phyloP scores from a whole-genome alignment of 2,113 vertebrate species.

The Petrocephalus microphthalmus region DNA sequence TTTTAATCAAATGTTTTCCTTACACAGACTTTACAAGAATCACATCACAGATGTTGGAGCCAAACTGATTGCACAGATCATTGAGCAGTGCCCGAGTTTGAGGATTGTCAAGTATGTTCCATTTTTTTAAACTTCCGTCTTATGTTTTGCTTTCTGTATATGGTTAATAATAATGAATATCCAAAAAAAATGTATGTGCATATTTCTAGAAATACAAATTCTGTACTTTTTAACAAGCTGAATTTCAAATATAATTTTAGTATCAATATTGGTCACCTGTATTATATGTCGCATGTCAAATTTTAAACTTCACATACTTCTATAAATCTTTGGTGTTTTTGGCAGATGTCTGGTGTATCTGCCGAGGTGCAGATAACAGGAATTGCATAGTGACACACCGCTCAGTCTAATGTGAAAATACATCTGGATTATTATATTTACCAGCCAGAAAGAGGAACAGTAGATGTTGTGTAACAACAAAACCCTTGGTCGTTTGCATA shows the following conservation, averaged over 20 bases:
- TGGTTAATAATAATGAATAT: neutral
- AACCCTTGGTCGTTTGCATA: neutral
- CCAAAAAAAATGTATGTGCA: neutral
- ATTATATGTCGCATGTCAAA: neutral
- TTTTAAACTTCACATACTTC: neutral
- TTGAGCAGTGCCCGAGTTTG: constrained; percentile 78
- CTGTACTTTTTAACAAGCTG: neutral
- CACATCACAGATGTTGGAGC: constrained; percentile 85
- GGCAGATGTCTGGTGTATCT: neutral
- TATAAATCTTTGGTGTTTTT: neutral
- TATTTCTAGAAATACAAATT: neutral
- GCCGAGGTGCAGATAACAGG: neutral
- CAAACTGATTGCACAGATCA: constrained; percentile 70
- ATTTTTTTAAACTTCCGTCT: neutral
- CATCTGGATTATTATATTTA: neutral
- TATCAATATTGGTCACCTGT: neutral
- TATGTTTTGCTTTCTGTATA: neutral
- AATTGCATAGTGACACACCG: neutral
- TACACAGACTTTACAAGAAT: constrained; percentile 82
- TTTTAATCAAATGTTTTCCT: neutral
- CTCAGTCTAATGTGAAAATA: neutral
- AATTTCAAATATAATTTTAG: neutral
- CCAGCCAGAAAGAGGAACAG: neutral
- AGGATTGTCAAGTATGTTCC: constrained; percentile 72
- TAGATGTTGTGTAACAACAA: neutral